A percentile compares a stretch with the other conserved stretches of the same genome.
Evolutionary conservation across 2,113 vertebrate species (phyloP).

Genomic region (Ceyx margarethae): DNA sequence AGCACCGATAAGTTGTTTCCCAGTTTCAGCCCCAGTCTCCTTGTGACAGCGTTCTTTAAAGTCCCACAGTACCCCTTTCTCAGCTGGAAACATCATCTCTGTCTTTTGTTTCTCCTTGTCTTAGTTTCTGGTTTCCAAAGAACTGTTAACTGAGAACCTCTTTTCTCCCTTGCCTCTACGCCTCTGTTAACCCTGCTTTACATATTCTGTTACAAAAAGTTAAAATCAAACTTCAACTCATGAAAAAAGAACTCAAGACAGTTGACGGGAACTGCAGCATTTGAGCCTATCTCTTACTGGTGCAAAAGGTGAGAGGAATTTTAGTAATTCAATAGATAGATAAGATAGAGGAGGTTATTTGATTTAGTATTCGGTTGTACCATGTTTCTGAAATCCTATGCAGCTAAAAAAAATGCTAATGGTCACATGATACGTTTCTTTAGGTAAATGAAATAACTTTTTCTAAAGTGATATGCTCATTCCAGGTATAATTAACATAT

Average conservation of each 20-base stretch:
- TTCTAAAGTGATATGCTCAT: neutral
- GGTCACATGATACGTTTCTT: neutral
- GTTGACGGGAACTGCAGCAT: neutral
- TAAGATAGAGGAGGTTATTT: conserved; percentile 15
- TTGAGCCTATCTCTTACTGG: neutral
- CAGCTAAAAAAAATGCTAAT: neutral
- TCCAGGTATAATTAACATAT: neutral
- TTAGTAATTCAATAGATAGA: conserved; percentile 2
- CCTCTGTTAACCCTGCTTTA: neutral
- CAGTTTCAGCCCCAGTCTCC: neutral
- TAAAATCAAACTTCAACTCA: neutral
- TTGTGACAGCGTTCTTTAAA: neutral
- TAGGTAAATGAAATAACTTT: neutral
- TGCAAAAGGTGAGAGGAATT: conserved; percentile 35
- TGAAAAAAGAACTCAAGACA: neutral
- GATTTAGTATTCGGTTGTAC: conserved; percentile 11
- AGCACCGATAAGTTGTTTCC: neutral
- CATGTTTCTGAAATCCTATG: neutral
- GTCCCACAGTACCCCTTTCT: neutral
- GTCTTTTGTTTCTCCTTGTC: neutral
- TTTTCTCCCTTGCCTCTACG: neutral
- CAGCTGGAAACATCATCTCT: neutral
- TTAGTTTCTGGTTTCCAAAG: conserved; percentile 1
- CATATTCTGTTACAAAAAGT: neutral
- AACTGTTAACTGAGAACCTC: neutral